phyloP scores from a whole-genome alignment of 2,888 invertebrate genomes.

The Drosophila lutescens region DNA sequence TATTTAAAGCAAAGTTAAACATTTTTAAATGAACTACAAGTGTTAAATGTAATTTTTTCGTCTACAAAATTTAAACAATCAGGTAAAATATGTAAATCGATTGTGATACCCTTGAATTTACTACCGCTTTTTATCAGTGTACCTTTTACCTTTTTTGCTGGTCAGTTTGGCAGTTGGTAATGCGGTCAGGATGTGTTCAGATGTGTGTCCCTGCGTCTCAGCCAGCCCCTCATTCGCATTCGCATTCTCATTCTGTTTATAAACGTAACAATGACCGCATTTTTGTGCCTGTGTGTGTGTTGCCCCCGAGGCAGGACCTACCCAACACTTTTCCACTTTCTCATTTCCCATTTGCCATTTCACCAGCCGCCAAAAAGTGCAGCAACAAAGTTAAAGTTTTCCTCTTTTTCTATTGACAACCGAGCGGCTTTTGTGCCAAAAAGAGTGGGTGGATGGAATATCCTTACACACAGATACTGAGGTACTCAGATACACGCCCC shows the following conservation, averaged over 20 bases:
- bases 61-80: too few relatives aligned
- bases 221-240: not conserved
- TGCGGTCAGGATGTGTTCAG: slow-evolving; percentile 36
- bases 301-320: slow-evolving; percentile 1
- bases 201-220: not conserved
- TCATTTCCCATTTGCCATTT: slow-evolving; percentile 13
- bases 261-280: slow-evolving; percentile 41
- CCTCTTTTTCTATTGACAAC: slow-evolving; percentile 42
- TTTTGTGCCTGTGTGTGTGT: slow-evolving; percentile 8
- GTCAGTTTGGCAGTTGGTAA: slow-evolving; percentile 49
- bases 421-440: slow-evolving; percentile 39
- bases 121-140: too few relatives aligned
- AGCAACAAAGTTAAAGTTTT: slow-evolving; percentile 39
- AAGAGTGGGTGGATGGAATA: slow-evolving; percentile 2
- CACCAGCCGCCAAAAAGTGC: slow-evolving; percentile 18
- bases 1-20: too few relatives aligned
- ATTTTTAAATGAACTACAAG: too few relatives aligned
- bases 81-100: too few relatives aligned
- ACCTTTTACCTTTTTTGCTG: slow-evolving; percentile 28
- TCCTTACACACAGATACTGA: not conserved
- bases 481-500: slow-evolving; percentile 10
- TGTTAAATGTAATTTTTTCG: too few relatives aligned
- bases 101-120: too few relatives aligned
- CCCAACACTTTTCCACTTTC: slow-evolving; percentile 3
- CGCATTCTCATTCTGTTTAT: slow-evolving; percentile 16